Conservation (phyloP, 2,888 invertebrate species). For the Synanthedon tipuliformis region DNA sequence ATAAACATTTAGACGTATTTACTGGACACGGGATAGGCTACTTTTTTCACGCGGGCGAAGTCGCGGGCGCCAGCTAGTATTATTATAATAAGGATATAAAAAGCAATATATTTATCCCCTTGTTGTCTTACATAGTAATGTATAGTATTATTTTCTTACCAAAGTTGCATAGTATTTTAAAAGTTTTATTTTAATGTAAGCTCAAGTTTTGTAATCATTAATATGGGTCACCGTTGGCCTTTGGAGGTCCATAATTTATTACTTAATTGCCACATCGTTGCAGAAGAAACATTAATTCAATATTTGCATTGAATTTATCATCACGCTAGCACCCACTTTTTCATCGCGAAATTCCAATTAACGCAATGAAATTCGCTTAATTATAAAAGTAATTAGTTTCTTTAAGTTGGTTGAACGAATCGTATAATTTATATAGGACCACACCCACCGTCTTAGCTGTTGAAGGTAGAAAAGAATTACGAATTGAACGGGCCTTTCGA, state of each 20-base stretch:
- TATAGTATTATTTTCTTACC: too few relatives aligned
- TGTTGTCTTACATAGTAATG: too few relatives aligned
- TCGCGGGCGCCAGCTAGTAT: too few relatives aligned
- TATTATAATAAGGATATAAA: too few relatives aligned
- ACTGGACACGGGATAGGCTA: too few relatives aligned
- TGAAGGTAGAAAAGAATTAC: background rate
- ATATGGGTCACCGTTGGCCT: constrained; percentile 1
- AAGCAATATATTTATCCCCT: too few relatives aligned
- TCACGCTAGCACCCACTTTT: constrained; percentile 44
- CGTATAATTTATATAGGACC: background rate
- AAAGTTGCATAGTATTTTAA: too few relatives aligned
- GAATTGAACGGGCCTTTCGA: background rate
- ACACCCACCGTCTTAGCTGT: background rate
- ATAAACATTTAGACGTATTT: too few relatives aligned
- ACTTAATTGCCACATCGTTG: background rate
- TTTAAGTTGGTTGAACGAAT: constrained; percentile 10
- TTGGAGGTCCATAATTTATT: background rate
- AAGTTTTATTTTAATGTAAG: too few relatives aligned
- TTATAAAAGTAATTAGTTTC: constrained; percentile 44
- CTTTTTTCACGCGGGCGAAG: too few relatives aligned
- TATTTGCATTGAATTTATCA: constrained; percentile 48
- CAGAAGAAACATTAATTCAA: constrained; percentile 13
- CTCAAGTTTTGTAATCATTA: background rate
- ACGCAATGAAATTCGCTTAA: constrained; percentile 38
- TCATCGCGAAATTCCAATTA: constrained; percentile 40